Percentiles rank a stretch among this genome's conserved stretches.
Evolutionary conservation across 2,113 vertebrate species (phyloP).

Genomic region (Bambusicola thoracicus): DNA sequence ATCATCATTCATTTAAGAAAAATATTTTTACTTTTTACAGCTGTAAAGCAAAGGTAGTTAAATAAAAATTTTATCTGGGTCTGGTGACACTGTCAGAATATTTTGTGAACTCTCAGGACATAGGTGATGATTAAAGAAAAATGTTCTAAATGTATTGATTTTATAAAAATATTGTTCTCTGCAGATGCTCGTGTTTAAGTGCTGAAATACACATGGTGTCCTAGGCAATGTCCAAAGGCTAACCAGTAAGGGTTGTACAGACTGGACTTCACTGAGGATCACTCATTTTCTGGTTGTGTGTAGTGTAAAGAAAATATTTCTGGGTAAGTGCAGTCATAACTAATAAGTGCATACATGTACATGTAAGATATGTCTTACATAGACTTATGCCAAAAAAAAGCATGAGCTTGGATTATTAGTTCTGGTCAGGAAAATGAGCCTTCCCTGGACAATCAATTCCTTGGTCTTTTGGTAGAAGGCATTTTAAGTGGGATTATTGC

Average conservation of each 20-base stretch:
- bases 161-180: background rate
- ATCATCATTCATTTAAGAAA: background rate
- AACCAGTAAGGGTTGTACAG: background rate
- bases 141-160: background rate
- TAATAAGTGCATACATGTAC: background rate
- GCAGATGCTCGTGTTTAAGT: background rate
- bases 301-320: background rate
- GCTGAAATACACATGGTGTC: background rate
- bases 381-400: background rate
- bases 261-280: background rate
- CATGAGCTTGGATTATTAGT: background rate
- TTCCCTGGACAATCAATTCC: background rate
- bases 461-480: background rate
- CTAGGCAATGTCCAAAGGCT: background rate
- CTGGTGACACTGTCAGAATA: background rate
- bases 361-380: background rate
- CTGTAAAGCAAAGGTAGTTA: background rate
- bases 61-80: background rate
- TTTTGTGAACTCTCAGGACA: background rate
- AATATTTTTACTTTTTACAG: background rate
- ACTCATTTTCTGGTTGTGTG: background rate
- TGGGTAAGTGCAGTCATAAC: background rate
- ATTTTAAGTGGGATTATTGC: conserved; percentile 15
- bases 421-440: background rate
- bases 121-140: background rate